Percentiles rank a stretch among this genome's conserved stretches.
These are phyloP conservation scores for Mormyrops attenuatus DNA, from an alignment of 2,797 vertebrate species.

Conservation along the genomic window DNA sequence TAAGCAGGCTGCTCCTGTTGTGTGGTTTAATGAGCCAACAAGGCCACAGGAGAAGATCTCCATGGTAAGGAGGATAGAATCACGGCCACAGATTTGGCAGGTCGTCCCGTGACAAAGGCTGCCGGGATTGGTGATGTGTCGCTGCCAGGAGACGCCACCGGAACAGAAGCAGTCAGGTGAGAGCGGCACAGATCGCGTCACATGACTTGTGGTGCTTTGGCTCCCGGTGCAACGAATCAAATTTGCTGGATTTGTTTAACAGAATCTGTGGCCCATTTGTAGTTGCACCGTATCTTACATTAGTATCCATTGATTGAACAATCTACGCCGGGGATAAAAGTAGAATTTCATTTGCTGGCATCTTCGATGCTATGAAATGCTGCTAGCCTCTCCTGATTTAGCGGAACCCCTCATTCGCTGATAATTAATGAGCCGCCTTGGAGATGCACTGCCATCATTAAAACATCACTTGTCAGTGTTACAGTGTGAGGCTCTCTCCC, in stretches of 20 bases:
- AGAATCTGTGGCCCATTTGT: background rate
- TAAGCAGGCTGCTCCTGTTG: background rate
- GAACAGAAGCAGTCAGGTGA: background rate
- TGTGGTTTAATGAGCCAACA: background rate
- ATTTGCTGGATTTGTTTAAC: background rate
- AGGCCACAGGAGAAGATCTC: background rate
- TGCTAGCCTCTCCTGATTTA: constrained; percentile 29
- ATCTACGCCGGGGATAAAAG: constrained; percentile 18
- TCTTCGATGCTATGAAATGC: constrained; percentile 24
- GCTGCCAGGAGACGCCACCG: background rate
- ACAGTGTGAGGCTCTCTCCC: constrained; percentile 11
- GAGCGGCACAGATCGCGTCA: background rate
- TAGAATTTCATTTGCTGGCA: constrained; percentile 10
- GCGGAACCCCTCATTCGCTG: constrained; percentile 29
- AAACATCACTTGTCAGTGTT: constrained; percentile 42
- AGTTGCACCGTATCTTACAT: background rate
- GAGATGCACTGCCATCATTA: constrained; percentile 45
- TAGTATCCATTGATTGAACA: constrained; percentile 24
- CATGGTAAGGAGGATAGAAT: background rate
- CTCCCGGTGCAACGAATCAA: background rate
- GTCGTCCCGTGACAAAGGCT: background rate
- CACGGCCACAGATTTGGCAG: background rate
- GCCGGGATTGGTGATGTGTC: no score
- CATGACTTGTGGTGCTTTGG: background rate
- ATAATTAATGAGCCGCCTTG: constrained; percentile 34